Percentiles rank a stretch among this genome's conserved stretches.
phyloP scores from a whole-genome alignment of 2,113 vertebrate species.

The Solenodon paradoxus region DNA sequence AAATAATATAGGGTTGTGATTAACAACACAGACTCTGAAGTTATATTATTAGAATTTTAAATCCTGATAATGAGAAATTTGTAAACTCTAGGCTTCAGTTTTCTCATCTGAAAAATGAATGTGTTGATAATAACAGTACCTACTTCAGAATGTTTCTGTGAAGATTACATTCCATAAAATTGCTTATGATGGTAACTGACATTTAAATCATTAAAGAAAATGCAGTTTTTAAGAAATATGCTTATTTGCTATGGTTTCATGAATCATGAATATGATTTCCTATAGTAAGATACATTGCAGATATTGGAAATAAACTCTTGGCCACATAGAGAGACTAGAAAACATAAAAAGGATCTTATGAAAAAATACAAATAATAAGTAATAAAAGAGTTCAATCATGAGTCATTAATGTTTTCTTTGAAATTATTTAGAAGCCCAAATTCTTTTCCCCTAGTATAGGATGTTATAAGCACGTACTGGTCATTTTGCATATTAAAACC shows the following conservation, averaged over 20 bases:
- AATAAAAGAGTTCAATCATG: not conserved
- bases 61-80: not conserved
- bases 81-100: not conserved
- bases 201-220: not conserved
- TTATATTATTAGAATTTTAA: not conserved
- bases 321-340: not conserved
- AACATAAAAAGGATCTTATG: not conserved
- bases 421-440: not conserved
- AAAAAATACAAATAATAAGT: not conserved
- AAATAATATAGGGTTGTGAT: not conserved
- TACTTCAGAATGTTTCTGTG: not conserved
- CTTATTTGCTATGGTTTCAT: not conserved
- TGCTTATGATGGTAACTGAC: not conserved
- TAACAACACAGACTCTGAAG: not conserved
- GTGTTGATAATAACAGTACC: not conserved
- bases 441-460: not conserved
- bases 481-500: constrained; percentile 71
- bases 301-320: not conserved
- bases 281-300: not conserved
- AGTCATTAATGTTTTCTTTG: not conserved
- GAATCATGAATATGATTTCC: not conserved
- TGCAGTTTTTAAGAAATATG: constrained; percentile 17
- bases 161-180: not conserved
- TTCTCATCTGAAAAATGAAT: not conserved
- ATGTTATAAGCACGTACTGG: constrained; percentile 10